Evolutionary conservation across 2,113 vertebrate species (phyloP), one percentile per base, ranked within the genome.

Genomic region (Scopus umbretta): DNA sequence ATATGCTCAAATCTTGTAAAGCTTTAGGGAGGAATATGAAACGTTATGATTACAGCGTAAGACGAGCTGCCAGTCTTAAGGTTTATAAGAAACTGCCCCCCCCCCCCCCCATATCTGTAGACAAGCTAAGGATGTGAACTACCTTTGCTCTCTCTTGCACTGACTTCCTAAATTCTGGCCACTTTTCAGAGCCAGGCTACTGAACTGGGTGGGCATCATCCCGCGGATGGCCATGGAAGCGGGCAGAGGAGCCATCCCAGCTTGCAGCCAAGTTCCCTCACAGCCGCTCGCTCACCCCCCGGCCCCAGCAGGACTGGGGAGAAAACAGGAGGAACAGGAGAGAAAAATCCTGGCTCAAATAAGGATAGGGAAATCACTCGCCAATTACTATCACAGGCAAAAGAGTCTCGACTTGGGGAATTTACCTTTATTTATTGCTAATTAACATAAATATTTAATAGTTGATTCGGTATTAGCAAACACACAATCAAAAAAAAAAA

Each of bases 191-290:
- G 53, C 34, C 23, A 62, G 55, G 62, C 47, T 47, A 30, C 29
- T 70, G 61, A 47, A 21, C 23, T 47, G 62, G 16, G 10, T 36
- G 36, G 43, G 22, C 19, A 52, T 43, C 27, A 16, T 29, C 18
- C 34, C 34, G 11, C 1, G 6, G 65, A 9, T n/a, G 63, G 42
- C 56, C 26, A 7, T 12, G 40, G n/a, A 36, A 27, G 30, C 13
- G n/a, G 17, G 6, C 1, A 4, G 55, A 61, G 34, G 23, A 82
- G 62, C 70, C 1, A 0, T 53, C 27, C 38, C 0, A 0, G 21
- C 34, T 61, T 0, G 1, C 53, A 67, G 34, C 16, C 27, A 34
- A 6, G 27, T 32, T 10, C 22, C 50, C 50, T 56, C 70, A 27
- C 29, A 27, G 38, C 34, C 15, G 3, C 38, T 45, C 3, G 0